A percentile compares a stretch with the other conserved stretches of the same genome.
Conservation (phyloP, 2,888 invertebrate species). For the Epinotia demarniana region DNA sequence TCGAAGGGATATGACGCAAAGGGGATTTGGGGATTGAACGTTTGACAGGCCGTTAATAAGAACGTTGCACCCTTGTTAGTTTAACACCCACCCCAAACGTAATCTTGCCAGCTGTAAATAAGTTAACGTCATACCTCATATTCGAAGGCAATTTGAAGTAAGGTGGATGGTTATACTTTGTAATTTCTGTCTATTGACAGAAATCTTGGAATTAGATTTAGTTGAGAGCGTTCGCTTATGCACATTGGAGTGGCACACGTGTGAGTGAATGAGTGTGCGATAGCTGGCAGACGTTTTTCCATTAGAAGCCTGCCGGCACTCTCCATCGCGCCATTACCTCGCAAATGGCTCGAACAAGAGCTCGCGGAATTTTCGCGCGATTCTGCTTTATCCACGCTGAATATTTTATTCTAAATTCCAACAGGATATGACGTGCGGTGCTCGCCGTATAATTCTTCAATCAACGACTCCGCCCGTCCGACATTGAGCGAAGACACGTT, state of each 20-base stretch:
- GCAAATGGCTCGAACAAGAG: conserved; percentile 66
- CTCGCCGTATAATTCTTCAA: conserved; percentile 64
- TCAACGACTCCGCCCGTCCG: conserved; percentile 59
- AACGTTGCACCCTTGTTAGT: conserved; percentile 78
- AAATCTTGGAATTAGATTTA: conserved; percentile 28
- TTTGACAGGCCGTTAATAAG: conserved; percentile 80
- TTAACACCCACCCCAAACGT: conserved; percentile 71
- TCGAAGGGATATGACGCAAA: conserved; percentile 66
- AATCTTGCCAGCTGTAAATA: conserved; percentile 68
- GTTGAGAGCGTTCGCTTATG: conserved; percentile 38
- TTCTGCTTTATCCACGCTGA: conserved; percentile 60
- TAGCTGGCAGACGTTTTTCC: conserved; percentile 66
- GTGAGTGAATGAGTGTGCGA: conserved; percentile 58
- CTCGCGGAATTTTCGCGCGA: conserved; percentile 59
- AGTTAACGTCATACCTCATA: conserved; percentile 52
- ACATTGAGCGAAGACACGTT: conserved; percentile 57
- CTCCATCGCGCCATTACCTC: conserved; percentile 67
- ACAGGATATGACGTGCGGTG: conserved; percentile 60
- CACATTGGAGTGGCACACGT: conserved; percentile 53
- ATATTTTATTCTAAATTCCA: conserved; percentile 57
- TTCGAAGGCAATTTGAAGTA: conserved; percentile 34
- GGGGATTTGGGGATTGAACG: conserved; percentile 70
- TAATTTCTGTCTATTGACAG: not conserved
- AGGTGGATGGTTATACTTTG: conserved; percentile 25
- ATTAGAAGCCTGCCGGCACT: conserved; percentile 64